Conservation (phyloP, 2,888 invertebrate genomes). For the Dryococelus australis region DNA sequence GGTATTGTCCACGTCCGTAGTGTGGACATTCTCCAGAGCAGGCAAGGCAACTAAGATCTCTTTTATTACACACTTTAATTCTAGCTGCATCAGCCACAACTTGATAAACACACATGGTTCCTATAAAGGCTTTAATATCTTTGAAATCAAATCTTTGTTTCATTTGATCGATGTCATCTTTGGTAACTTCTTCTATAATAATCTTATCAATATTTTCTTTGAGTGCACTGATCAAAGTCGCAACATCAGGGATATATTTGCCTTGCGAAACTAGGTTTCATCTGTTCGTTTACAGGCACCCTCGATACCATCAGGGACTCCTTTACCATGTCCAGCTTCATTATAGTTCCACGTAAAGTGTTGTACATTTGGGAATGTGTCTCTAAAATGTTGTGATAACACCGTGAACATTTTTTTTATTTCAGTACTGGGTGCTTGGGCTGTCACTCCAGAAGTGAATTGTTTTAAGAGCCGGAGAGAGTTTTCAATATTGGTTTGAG, state of each 20-base stretch:
- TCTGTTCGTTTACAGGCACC: conserved; percentile 32
- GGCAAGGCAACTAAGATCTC: no score
- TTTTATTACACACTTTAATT: no score
- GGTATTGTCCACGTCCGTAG: not conserved
- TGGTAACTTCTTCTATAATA: conserved; percentile 1
- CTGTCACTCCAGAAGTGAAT: conserved; percentile 35
- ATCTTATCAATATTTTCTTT: not conserved
- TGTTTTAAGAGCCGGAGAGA: not conserved
- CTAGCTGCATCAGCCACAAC: no score
- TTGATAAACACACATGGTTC: not conserved
- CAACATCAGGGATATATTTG: conserved; percentile 31
- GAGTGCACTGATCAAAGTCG: conserved; percentile 32
- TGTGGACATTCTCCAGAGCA: no score
- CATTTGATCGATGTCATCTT: not conserved
- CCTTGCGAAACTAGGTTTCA: conserved; percentile 31
- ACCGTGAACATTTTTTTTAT: conserved; percentile 34
- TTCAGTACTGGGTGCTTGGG: conserved; percentile 25
- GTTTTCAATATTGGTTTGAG: no score
- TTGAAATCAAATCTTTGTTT: no score
- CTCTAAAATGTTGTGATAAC: conserved; percentile 20
- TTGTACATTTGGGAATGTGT: conserved; percentile 25
- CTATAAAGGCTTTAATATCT: no score
- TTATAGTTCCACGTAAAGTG: conserved; percentile 33
- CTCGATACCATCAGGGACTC: conserved; percentile 34
- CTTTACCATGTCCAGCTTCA: no score